Base-by-base conservation (phyloP, 2,113 vertebrate species). In the Paralichthys olivaceus region DNA sequence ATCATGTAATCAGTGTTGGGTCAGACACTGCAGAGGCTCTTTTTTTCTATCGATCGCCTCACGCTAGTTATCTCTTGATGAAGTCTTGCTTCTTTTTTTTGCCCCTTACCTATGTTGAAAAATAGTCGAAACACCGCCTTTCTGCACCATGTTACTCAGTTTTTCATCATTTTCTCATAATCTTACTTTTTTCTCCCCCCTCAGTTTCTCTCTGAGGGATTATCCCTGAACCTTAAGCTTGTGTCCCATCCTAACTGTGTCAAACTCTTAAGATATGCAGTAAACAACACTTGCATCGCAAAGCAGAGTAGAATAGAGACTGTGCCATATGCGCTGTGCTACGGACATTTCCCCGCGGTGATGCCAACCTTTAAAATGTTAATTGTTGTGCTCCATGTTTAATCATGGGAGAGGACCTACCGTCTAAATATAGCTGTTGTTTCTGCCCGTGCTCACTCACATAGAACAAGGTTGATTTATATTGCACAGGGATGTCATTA, bases 151-250 rank as follows among this genome's bases (percentile, higher is more conserved):
- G 75, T 89, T 89, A 72, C 91, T 70, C 29, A 0, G 29, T 68
- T 90, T 91, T 92, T 90, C 89, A 89, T 91, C 64, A 89, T 88
- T 86, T 80, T 88, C 72, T 88, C 62, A 72, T 85, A 83, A 89
- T 88, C 77, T 82, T 75, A 37, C 63, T 58, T 20, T 62, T 29
- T 69, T 26, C 12, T 43, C 14, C 14, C 26, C 49, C 25, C 59
- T 40, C 59, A 61, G n/a, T 62, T 40, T 29, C 55, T 75, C 73
- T 79, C 77, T 29, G 23, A 81, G 54, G 85, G 80, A 90, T 89
- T 79, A 85, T 77, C 45, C 47, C 40, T 56, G 63, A 84, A 84
- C 75, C 68, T 77, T 73, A 79, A 86, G 60, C 69, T 62, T 29
- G 56, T 71, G 32, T 78, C 85, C 75, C 58, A 83, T 69, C 54